phyloP scores from a whole-genome alignment of 1,140 invertebrate species.

The Hetaerina americana region DNA sequence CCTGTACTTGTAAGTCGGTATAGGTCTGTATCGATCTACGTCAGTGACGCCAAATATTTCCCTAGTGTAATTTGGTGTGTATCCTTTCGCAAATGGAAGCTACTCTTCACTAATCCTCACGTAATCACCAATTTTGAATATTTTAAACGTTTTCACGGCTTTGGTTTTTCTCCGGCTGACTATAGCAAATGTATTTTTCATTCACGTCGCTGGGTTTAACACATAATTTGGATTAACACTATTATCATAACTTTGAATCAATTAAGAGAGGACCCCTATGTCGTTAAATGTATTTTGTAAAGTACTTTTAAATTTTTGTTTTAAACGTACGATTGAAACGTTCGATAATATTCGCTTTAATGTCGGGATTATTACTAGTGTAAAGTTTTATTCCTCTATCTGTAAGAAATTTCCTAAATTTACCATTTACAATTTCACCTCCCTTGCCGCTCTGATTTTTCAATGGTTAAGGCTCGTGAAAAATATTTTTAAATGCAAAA shows the following conservation, averaged over 20 bases:
- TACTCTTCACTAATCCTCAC: slow-evolving; percentile 11
- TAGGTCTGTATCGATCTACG: slow-evolving; percentile 2
- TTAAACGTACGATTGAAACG: not conserved
- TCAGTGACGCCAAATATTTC: slow-evolving; percentile 11
- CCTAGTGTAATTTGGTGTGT: slow-evolving; percentile 9
- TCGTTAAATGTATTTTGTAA: too few relatives aligned
- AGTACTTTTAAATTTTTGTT: too few relatives aligned
- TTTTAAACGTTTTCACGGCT: not conserved
- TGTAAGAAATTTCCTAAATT: not conserved
- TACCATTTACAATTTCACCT: not conserved
- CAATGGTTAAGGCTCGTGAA: not conserved
- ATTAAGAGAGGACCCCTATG: too few relatives aligned
- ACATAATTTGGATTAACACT: too few relatives aligned
- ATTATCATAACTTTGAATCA: too few relatives aligned
- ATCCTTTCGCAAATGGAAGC: slow-evolving; percentile 11
- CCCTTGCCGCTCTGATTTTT: not conserved
- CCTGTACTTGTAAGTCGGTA: not conserved
- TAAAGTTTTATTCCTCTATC: not conserved
- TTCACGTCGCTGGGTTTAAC: too few relatives aligned
- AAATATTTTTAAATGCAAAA: not conserved
- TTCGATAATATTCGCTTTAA: not conserved
- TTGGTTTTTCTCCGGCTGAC: not conserved
- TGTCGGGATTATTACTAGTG: not conserved
- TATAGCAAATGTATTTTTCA: not conserved
- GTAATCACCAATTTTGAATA: slow-evolving; percentile 10